A percentile compares a stretch with the other conserved stretches of the same genome.
phyloP scores from a whole-genome alignment of 2,113 vertebrate genomes.

The Nanger granti region DNA sequence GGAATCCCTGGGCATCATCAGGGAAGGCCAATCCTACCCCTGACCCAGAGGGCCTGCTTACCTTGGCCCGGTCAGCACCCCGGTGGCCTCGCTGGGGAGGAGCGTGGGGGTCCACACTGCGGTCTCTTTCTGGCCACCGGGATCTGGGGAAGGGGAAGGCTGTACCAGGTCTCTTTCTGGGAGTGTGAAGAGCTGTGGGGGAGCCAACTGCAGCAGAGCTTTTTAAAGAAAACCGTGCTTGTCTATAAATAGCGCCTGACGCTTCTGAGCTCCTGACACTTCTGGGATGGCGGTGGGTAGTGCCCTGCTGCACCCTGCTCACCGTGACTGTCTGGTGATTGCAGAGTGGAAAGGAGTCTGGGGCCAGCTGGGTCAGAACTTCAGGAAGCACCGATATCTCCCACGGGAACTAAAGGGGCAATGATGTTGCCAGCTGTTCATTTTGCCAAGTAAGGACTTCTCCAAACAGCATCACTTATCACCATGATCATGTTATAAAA shows the following conservation, averaged over 20 bases:
- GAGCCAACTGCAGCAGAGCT: neutral
- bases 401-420: neutral
- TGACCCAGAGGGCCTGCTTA: neutral
- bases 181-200: neutral
- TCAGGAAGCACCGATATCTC: neutral
- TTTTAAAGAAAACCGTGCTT: constrained; percentile 10
- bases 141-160: too few relatives aligned
- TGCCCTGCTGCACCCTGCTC: accelerated
- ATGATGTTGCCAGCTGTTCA: neutral
- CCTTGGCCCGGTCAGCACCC: neutral
- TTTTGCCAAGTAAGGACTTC: neutral
- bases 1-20: neutral
- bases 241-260: neutral
- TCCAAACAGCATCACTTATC: neutral
- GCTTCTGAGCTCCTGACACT: neutral
- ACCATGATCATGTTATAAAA: neutral
- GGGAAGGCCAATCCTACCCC: too few relatives aligned
- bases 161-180: neutral
- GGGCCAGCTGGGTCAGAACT: neutral
- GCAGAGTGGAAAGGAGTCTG: neutral
- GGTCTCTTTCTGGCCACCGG: neutral
- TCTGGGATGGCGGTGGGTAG: neutral
- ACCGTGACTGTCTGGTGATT: accelerated
- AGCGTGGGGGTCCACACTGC: too few relatives aligned
- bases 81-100: neutral